Percentiles rank a stretch among this genome's conserved stretches.
These are phyloP conservation scores for Lottia gigantea DNA, from an alignment of 2,888 invertebrate genomes.

Conservation along the genomic window DNA sequence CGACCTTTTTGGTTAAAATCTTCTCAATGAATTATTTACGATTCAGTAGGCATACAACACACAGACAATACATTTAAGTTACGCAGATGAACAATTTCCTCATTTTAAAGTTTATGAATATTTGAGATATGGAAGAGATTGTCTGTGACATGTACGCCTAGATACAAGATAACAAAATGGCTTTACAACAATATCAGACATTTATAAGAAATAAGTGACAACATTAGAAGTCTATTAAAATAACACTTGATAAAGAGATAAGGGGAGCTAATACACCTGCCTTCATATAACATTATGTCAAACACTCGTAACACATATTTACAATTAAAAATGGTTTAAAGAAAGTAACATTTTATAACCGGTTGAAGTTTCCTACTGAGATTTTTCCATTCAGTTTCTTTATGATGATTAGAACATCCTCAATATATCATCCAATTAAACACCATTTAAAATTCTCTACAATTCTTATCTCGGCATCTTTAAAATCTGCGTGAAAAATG, in stretches of 20 bases:
- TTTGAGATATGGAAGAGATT: too few relatives aligned
- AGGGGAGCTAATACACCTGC: not conserved
- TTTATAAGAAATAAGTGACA: conserved; percentile 10
- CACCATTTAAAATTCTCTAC: not conserved
- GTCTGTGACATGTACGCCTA: too few relatives aligned
- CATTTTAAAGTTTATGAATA: too few relatives aligned
- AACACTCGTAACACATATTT: not conserved
- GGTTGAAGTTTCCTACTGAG: not conserved
- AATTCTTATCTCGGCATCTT: not conserved
- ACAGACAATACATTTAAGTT: too few relatives aligned
- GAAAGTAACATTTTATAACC: not conserved
- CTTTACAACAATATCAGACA: not conserved
- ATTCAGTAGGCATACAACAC: too few relatives aligned
- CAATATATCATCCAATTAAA: not conserved
- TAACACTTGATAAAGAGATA: not conserved
- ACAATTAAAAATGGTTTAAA: not conserved
- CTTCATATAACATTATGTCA: conserved; percentile 6
- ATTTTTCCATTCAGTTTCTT: not conserved
- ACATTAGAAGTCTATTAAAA: not conserved
- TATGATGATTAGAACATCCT: conserved; percentile 1
- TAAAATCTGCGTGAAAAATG: conserved; percentile 1
- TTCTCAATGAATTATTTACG: too few relatives aligned
- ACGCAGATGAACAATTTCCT: too few relatives aligned
- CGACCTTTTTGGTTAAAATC: too few relatives aligned
- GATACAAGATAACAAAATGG: too few relatives aligned